phyloP scores from a whole-genome alignment of 2,113 vertebrate species.

The Puntigrus tetrazona region DNA sequence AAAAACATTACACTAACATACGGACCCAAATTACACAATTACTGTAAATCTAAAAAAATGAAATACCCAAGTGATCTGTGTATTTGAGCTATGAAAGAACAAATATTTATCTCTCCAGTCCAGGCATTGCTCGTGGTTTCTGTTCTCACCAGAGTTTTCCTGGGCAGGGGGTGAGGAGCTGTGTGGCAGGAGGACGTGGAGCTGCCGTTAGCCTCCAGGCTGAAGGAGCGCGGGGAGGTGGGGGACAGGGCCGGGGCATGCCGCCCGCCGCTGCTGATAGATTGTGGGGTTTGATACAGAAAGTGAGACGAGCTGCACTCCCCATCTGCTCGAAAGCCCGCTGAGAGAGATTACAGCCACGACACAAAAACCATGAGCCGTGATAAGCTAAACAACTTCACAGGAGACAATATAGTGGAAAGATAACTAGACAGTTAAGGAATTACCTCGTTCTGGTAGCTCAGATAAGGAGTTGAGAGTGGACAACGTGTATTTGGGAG shows the following conservation, averaged over 20 bases:
- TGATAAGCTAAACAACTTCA: background rate
- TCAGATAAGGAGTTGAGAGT: slow-evolving; percentile 63
- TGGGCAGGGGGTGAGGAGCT: slow-evolving; percentile 61
- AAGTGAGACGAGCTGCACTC: slow-evolving; percentile 45
- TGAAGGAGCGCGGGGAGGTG: slow-evolving; percentile 35
- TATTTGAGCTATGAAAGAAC: too few relatives aligned
- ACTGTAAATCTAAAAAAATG: too few relatives aligned
- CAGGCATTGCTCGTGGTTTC: too few relatives aligned
- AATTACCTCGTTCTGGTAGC: slow-evolving; percentile 63
- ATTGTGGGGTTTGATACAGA: slow-evolving; percentile 56
- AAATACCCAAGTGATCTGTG: too few relatives aligned
- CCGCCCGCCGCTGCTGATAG: slow-evolving; percentile 39
- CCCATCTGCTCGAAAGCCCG: slow-evolving; percentile 52
- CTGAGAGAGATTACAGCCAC: background rate
- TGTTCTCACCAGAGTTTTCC: slow-evolving; percentile 57
- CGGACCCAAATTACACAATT: too few relatives aligned
- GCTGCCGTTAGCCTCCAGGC: slow-evolving; percentile 61
- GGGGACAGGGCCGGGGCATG: slow-evolving; percentile 39
- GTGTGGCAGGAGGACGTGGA: slow-evolving; percentile 41
- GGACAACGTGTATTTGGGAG: slow-evolving; percentile 59
- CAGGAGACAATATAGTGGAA: background rate
- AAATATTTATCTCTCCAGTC: too few relatives aligned
- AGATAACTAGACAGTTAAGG: background rate
- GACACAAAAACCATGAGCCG: background rate
- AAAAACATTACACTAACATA: too few relatives aligned